These are phyloP conservation scores for Pollimyrus isidori DNA, from an alignment of 2,113 vertebrate species.

Conservation along the genomic window DNA sequence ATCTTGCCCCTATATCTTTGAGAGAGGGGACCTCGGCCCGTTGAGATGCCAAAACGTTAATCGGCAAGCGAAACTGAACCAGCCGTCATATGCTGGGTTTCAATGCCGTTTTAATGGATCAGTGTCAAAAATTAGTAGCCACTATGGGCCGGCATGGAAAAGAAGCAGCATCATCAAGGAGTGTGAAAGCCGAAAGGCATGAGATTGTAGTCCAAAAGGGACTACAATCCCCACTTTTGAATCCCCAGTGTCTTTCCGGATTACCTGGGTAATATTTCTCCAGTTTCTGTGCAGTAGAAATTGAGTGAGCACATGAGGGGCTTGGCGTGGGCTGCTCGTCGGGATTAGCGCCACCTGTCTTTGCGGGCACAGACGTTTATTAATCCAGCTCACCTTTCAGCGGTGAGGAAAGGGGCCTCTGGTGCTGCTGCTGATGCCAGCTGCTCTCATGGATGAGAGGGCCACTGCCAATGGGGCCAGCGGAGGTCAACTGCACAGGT, in stretches of 20 bases:
- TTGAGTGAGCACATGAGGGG: constrained; percentile 60
- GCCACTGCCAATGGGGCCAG: constrained; percentile 19
- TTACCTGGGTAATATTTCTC: constrained; percentile 67
- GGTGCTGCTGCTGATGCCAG: not conserved
- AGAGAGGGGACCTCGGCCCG: constrained; percentile 21
- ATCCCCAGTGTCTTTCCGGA: constrained; percentile 19
- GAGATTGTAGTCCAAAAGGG: not conserved
- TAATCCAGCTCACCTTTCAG: constrained; percentile 53
- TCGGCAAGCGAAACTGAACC: constrained; percentile 33
- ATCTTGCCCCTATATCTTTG: constrained; percentile 35
- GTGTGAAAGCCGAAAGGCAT: not conserved
- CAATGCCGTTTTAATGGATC: constrained; percentile 34
- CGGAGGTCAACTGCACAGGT: constrained; percentile 37
- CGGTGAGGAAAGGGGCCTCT: constrained; percentile 32
- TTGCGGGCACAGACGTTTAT: constrained; percentile 62
- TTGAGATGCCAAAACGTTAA: constrained; percentile 32
- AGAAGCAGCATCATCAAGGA: not conserved
- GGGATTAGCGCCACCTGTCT: constrained; percentile 69
- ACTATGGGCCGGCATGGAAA: not conserved
- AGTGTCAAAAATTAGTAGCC: constrained; percentile 20
- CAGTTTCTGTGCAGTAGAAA: constrained; percentile 59
- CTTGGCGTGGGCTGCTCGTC: constrained; percentile 61
- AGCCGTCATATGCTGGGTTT: not conserved
- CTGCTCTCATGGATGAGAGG: constrained; percentile 5
- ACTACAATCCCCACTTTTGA: not conserved